Evolutionary conservation across 1,140 invertebrate genomes (phyloP), one percentile per base, ranked within the genome.

Genomic region (Daktulosphaira vitifoliae): DNA sequence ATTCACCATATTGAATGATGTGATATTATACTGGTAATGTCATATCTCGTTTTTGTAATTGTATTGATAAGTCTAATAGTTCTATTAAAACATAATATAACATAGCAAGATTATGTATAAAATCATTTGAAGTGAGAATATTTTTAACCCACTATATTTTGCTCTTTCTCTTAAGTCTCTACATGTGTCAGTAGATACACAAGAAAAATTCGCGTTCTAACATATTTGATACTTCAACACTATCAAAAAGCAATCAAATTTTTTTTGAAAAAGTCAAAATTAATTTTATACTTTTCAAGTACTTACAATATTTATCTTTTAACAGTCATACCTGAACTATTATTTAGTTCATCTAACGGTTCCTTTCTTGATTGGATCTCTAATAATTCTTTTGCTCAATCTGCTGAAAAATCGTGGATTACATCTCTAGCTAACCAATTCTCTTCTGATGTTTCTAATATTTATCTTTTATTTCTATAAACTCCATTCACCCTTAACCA

Each of bases 21-120:
- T 6, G 11, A 37, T 37, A 5, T 37, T 5, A 5, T 6, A 37
- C 23, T 25, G 48, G 48, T 50, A 50, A 50, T 50, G 23, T 50
- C 48, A 50, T 50, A 50, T 25, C 48, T 50, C 23, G 23, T 50
- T 50, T 50, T 50, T 50, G 48, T 26, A 50, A 26, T 50, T 26
- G 48, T 50, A 26, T 50, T 11, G 48, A 50, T 50, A 50, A 50
- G 6, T 50, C 48, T 26, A 22, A 50, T 50, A 51, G 16, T 9
- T 33, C 49, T 3, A 26, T 3, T 51, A 51, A 51, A 2, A n/a
- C 49, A 33, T 33, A 8, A 51, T 33, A 18, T 51, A 51, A 51
- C 9, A 51, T 51, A 16, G 23, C 4, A n/a, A 33, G 25, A 33
- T 51, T 33, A 2, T 16, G 6, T 18, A 51, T 3, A 51, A 51